Base-by-base conservation (phyloP, 1,140 invertebrate genomes). In the Drosophila albomicans region DNA sequence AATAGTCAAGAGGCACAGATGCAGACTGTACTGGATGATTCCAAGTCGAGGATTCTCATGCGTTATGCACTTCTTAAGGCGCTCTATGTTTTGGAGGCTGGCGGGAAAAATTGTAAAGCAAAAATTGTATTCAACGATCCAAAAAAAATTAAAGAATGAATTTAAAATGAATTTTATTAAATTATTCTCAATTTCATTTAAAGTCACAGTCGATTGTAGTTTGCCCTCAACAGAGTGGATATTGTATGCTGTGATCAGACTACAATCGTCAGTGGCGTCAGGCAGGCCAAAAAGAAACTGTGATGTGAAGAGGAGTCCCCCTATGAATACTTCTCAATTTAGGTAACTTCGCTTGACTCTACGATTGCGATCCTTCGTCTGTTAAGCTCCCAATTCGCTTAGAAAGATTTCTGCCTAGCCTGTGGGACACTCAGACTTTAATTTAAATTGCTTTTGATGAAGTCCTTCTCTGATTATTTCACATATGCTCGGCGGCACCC, bases 61-160 rank as follows among this genome's bases (percentile, higher is more conserved):
- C 38, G 62, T 0, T 43, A 71, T 54, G 78, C 65, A 6, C 56
- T 80, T 2, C 35, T 45, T 7, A 62, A 76, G n/a, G 78, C 78
- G 1, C 38, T 81, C 0, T 0, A 11, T 0, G 16, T 57, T 3
- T 13, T 80, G 38, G 56, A 80, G 10, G 13, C 56, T 3, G 78
- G 66, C 3, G 43, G 10, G 1, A 41, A 5, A 13, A 25, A 11
- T 0, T 65, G 64, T 28, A 58, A 51, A 11, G 54, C 78, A 16
- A 52, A 68, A 13, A 7, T 81, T 13, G 51, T 30, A 16, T 30
- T 58, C 7, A 30, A 10, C 8, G 8, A 11, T 32, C 20, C 28
- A 5, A 8, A n/a, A 32, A 32, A 32, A 32, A 32, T 32, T 32
- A 1, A 6, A 32, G 6, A 32, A 32, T 32, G 30, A 32, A 32